These are phyloP conservation scores for Ormyrus rosae DNA, from an alignment of 2,888 invertebrate genomes.

Conservation along the genomic window DNA sequence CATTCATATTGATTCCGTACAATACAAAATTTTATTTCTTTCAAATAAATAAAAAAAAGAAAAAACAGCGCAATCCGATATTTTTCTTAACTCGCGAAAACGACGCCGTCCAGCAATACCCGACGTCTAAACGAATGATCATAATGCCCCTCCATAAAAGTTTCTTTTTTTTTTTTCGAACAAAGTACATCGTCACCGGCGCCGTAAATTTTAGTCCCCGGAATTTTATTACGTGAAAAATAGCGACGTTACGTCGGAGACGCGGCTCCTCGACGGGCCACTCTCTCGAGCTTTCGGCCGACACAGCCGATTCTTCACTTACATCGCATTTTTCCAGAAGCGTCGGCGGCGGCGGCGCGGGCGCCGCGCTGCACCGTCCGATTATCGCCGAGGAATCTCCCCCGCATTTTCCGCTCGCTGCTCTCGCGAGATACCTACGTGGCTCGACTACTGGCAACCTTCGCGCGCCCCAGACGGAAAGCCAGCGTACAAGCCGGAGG, in stretches of 20 bases:
- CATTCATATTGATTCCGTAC: too few species aligned
- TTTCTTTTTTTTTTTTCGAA: background rate
- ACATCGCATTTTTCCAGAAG: slow-evolving; percentile 28
- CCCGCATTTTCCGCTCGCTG: slow-evolving; percentile 39
- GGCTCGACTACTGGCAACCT: slow-evolving; percentile 19
- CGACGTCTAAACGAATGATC: background rate
- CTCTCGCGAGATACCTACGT: slow-evolving; percentile 26
- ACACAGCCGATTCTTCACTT: slow-evolving; percentile 41
- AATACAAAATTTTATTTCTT: too few species aligned
- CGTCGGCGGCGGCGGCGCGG: background rate
- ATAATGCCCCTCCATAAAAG: slow-evolving; percentile 8
- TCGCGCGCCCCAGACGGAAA: too few species aligned
- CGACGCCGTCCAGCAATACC: background rate
- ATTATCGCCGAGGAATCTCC: slow-evolving; percentile 44
- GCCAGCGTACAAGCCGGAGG: too few species aligned
- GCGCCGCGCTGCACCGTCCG: background rate
- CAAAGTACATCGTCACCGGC: background rate
- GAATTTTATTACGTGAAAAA: slow-evolving; percentile 48
- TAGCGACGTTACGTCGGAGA: background rate
- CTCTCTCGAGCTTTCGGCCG: background rate
- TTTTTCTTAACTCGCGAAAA: too few species aligned
- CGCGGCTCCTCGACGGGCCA: too few species aligned
- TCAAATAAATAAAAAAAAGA: too few species aligned
- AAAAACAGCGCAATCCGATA: too few species aligned
- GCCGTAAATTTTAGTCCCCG: slow-evolving; percentile 37